Conservation (phyloP, 2,113 vertebrate species). For the Actenoides hombroni region DNA sequence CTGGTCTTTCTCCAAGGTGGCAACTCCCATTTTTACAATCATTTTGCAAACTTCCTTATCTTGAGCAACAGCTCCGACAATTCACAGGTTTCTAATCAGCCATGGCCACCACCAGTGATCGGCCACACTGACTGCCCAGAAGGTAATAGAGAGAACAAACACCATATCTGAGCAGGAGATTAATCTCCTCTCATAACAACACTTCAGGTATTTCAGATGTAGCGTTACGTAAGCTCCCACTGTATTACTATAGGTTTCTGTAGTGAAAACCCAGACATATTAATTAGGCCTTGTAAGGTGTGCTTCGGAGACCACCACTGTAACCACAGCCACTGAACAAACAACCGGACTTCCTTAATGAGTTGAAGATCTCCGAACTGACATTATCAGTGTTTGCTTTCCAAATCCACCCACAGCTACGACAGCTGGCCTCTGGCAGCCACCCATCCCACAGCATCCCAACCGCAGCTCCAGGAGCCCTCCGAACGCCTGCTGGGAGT, state of each 20-base stretch:
- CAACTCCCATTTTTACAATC: neutral
- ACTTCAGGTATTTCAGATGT: rapidly evolving
- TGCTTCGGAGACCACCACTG: neutral
- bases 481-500: rapidly evolving
- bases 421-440: neutral
- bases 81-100: neutral
- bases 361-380: rapidly evolving
- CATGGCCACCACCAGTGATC: neutral
- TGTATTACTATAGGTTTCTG: neutral
- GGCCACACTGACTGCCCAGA: neutral
- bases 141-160: neutral
- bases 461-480: neutral
- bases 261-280: neutral
- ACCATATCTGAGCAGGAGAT: neutral
- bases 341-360: rapidly evolving
- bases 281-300: neutral
- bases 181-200: neutral
- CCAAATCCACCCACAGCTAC: neutral
- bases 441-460: neutral
- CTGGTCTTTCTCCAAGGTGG: neutral
- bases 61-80: neutral
- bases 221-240: neutral
- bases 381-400: neutral
- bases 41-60: slow-evolving; percentile 27
- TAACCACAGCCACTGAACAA: neutral